Base-by-base conservation (phyloP, 2,797 vertebrate species). In the Enteromius viviparus region DNA sequence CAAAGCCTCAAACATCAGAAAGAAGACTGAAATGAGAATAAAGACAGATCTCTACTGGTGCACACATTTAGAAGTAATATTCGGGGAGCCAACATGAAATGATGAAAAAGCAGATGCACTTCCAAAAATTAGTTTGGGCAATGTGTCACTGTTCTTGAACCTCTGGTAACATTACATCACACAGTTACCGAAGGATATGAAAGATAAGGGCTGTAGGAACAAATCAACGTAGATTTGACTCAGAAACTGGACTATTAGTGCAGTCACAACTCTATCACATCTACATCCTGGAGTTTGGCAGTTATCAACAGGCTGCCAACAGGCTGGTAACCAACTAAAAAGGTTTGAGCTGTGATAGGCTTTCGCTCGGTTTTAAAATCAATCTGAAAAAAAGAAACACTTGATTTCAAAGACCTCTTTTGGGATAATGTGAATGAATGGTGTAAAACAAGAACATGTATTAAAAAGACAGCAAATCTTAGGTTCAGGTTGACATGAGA, bases 1-100 rank as follows among this genome's bases (percentile, higher is more conserved):
- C 26, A 76, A 77, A 60, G 51, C 75, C 78, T 79, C 79, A 84
- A 84, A 81, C 68, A 82, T 65, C 78, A 74, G 70, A 40, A 62
- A 64, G 74, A 53, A 82, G 29, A 29, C 68, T 74, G 40, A 82
- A 60, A 78, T 51, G 72, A 47, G 58, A 76, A 74, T 19, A 34
- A 80, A 64, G 26, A 72, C 45, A 34, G 71, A 49, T 29, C 40
- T 62, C 29, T 23, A 62, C 4, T 37, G 29, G 4, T 5, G 8
- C 70, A 21, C 47, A 74, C 47, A 51, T 72, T 34, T 72, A 71
- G 6, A 7, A 75, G 21, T 75, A 23, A 64, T 23, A 53, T 37
- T 74, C 42, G 4, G 3, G 9, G 15, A 11, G 9, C 26, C 26
- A 21, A 51, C 21, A 17, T n/a, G 5, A 74, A 53, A 34, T n/a